Base-by-base conservation (phyloP, 1,140 invertebrate genomes). In the Papilio machaon region DNA sequence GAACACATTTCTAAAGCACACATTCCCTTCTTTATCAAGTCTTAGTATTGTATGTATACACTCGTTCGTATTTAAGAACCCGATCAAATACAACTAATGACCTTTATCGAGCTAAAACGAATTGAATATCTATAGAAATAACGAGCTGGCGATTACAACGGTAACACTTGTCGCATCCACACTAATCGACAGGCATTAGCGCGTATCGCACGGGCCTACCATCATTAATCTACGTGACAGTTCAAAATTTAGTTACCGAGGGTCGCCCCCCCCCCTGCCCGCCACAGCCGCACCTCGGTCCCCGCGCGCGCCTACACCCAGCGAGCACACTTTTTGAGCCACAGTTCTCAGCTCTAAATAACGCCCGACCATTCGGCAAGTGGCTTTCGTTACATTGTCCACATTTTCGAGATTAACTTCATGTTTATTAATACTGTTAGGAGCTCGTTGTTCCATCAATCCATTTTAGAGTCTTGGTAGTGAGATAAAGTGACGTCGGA, bases 211-310 rank as follows among this genome's bases (percentile, higher is more conserved):
- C 93, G 89, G 90, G 86, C 86, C 91, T 91, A 89, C 89, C 91
- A 89, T 94, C 93, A 94, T 94, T 94, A 94, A 94, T 94, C 92
- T 94, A 90, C 93, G 93, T 94, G 93, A 94, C 93, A 94, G 93
- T 94, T 94, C 91, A 94, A 94, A 94, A 94, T 94, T 94, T 94
- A 94, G 91, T 94, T 94, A 94, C 93, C 91, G 92, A 92, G 93
- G 93, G 92, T 88, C 87, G 86, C 87, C 82, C 81, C 87, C 74
- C 81, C 82, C 84, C 81, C 80, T 80, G 75, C 79, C 75, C 82
- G 47, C 73, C 80, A 60, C 73, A 80, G 30, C 81, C 76, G 47
- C 77, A 43, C 78, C 30, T 67, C 46, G 38, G 30, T 70, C 83
- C 85, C 73, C 81, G 60, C 82, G 70, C 84, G 80, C 49, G 38